These are phyloP conservation scores for Salpingus planirostris DNA, from an alignment of 2,888 invertebrate genomes.

Conservation along the genomic window DNA sequence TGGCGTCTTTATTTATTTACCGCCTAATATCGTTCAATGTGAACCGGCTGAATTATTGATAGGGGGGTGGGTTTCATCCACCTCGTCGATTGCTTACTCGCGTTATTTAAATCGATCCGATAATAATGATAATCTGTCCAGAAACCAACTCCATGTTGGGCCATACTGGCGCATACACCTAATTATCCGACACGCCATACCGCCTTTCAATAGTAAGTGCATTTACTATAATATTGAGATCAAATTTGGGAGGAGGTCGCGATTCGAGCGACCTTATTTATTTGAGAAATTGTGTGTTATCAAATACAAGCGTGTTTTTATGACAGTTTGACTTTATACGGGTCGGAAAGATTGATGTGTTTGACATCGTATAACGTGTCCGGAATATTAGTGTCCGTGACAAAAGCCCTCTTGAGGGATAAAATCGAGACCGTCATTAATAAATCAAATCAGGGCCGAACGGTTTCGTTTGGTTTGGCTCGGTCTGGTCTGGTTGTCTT, in stretches of 20 bases:
- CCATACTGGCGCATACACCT: not conserved
- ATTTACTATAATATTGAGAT: too few species aligned
- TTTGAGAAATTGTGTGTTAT: conserved; percentile 14
- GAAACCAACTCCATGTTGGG: not conserved
- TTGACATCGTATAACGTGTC: conserved; percentile 14
- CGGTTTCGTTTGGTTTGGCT: too few species aligned
- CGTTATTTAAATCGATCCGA: conserved; percentile 4
- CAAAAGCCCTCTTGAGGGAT: too few species aligned
- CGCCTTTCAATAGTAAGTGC: too few species aligned
- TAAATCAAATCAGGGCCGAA: too few species aligned
- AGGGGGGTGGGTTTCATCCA: too few species aligned
- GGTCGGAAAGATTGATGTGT: conserved; percentile 14
- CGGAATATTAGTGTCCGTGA: conserved; percentile 9
- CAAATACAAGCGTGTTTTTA: conserved; percentile 15
- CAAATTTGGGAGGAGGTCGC: conserved; percentile 6
- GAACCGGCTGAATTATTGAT: too few species aligned
- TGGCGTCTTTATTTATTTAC: conserved; percentile 11
- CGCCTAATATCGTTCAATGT: conserved; percentile 8
- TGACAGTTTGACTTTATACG: conserved; percentile 16
- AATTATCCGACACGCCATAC: too few species aligned
- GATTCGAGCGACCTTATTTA: conserved; percentile 8
- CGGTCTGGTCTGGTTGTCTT: too few species aligned
- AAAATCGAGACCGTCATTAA: too few species aligned
- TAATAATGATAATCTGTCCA: not conserved
- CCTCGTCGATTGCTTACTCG: conserved; percentile 4